Evolutionary conservation across 1,140 invertebrate species (phyloP), one percentile per base, ranked within the genome.

Genomic region (Cyclargus thomasi): DNA sequence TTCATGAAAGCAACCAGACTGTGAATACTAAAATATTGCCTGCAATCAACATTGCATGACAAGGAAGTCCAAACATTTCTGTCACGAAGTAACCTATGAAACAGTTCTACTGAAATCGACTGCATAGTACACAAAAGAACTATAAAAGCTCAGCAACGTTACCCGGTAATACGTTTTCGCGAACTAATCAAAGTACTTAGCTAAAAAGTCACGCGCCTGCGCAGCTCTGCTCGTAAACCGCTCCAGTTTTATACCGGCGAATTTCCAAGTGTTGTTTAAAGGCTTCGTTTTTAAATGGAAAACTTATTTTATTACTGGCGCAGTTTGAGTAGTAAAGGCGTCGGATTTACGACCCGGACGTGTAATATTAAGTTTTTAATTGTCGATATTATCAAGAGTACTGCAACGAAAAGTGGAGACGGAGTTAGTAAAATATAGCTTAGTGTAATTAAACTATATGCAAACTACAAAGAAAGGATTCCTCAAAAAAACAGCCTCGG

Each of bases 301-400:
- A 85, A 83, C 79, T 85, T 83, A 72, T 81, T 85, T 85, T 84
- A 82, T 79, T 76, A 77, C 73, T 69, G 59, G 67, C 70, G 76
- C 71, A 74, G 67, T 77, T 77, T 74, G 65, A 72, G 74, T 73
- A 72, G 73, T 75, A 67, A 76, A 80, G 76, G 80, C 76, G 77
- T 65, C 67, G 71, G 66, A 76, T 82, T 86, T 83, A 83, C 75
- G 79, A 83, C 62, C 74, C 63, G 63, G 74, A 76, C 68, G 69
- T n/a, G 81, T 77, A 80, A 82, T 86, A 86, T 80, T 82, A 82
- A 83, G 78, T 84, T 86, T 80, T 80, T 84, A 80, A 84, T 55
- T 65, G 53, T 23, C 17, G 53, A 64, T 64, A 64, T 10, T 65
- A 23, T 22, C 64, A 53, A 29, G 29, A 29, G 29, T 29, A 29